Conservation (phyloP, 2,888 invertebrate genomes). For the Dolomedes plantarius region DNA sequence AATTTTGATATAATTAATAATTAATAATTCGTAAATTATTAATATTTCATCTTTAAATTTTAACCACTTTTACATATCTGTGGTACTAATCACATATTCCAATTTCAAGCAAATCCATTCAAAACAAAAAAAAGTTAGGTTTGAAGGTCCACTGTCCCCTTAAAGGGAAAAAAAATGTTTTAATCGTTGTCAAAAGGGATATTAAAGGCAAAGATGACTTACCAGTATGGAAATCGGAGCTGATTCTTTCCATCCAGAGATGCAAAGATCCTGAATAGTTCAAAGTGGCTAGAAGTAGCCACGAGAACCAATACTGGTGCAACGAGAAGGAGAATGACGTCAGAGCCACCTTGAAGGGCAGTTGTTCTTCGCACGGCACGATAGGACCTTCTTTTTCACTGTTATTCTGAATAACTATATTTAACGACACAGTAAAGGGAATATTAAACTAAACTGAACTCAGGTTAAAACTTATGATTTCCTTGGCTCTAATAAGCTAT, state of each 20-base stretch:
- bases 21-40: too few relatives aligned
- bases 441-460: not conserved
- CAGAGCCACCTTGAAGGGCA: constrained; percentile 70
- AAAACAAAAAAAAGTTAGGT: too few relatives aligned
- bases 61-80: too few relatives aligned
- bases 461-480: not conserved
- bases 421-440: constrained; percentile 11
- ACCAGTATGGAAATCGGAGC: constrained; percentile 61
- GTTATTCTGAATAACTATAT: constrained; percentile 42
- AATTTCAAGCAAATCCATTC: too few relatives aligned
- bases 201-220: not conserved
- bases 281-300: constrained; percentile 73
- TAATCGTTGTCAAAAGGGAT: too few relatives aligned
- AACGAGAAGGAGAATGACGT: constrained; percentile 71
- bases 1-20: too few relatives aligned
- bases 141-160: too few relatives aligned
- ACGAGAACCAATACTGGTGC: constrained; percentile 73
- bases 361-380: constrained; percentile 48
- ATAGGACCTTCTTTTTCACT: constrained; percentile 17
- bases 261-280: constrained; percentile 73
- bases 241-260: constrained; percentile 72
- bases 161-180: too few relatives aligned
- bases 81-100: too few relatives aligned
- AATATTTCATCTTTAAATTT: too few relatives aligned
- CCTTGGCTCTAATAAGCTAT: not conserved